Conservation (phyloP, 2,888 invertebrate species). For the Dasypolia templi region DNA sequence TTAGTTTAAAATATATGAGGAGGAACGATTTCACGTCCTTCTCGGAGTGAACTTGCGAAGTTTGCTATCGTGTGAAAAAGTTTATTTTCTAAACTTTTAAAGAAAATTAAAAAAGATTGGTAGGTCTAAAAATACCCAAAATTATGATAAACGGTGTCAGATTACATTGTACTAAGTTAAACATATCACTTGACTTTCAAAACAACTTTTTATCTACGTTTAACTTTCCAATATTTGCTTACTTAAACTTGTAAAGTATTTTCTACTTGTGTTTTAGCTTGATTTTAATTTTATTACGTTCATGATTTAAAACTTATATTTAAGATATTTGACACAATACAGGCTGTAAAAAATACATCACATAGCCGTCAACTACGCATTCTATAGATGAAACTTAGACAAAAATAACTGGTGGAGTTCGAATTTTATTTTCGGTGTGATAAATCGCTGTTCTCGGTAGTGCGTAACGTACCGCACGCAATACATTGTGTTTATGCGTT, state of each 20-base stretch:
- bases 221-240: constrained; percentile 8
- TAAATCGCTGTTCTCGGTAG: too few relatives aligned
- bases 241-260: background rate
- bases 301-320: background rate
- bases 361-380: too few relatives aligned
- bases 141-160: background rate
- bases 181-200: constrained; percentile 17
- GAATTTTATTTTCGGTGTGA: too few relatives aligned
- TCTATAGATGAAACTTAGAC: too few relatives aligned
- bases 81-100: background rate
- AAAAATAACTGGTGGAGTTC: too few relatives aligned
- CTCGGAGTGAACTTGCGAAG: constrained; percentile 11
- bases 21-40: background rate
- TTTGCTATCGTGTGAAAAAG: constrained; percentile 13
- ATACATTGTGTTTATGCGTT: too few relatives aligned
- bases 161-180: constrained; percentile 5
- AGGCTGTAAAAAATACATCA: too few relatives aligned
- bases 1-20: background rate
- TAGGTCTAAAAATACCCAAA: background rate
- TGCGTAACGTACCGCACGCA: too few relatives aligned
- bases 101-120: background rate
- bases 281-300: background rate
- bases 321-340: too few relatives aligned
- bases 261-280: background rate
- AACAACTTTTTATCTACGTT: constrained; percentile 34